Conservation (phyloP, 2,888 invertebrate genomes). For the Patella caerulea region DNA sequence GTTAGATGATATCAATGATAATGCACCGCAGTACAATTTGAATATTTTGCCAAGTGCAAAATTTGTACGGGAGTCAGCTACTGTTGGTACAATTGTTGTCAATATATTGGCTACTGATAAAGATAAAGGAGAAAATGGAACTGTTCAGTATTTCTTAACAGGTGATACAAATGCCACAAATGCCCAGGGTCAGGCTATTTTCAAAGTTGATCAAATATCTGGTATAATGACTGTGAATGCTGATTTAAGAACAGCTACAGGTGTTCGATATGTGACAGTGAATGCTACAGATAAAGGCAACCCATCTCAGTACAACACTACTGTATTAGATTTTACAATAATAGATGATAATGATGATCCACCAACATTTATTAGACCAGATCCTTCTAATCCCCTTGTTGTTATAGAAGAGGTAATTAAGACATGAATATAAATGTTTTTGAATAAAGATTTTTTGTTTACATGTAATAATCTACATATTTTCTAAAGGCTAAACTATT, state of each 20-base stretch:
- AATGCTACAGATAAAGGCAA: conserved; percentile 50
- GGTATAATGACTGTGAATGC: conserved; percentile 83
- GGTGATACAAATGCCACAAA: conserved; percentile 42
- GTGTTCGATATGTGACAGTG: conserved; percentile 50
- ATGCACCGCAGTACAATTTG: conserved; percentile 83
- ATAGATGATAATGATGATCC: conserved; percentile 93
- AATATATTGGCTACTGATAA: conserved; percentile 52
- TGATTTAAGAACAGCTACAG: conserved; percentile 85
- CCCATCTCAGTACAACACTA: conserved; percentile 32
- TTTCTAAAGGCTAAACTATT: not conserved
- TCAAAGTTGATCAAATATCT: conserved; percentile 86
- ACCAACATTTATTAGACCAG: conserved; percentile 73
- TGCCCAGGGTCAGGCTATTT: conserved; percentile 84
- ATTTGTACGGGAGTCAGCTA: conserved; percentile 48
- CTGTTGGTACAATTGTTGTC: conserved; percentile 42
- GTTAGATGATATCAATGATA: conserved; percentile 90
- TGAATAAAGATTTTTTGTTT: not conserved
- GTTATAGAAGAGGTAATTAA: conserved; percentile 33
- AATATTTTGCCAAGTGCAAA: conserved; percentile 37
- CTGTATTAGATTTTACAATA: conserved; percentile 77
- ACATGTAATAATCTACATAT: not conserved
- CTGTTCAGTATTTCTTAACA: conserved; percentile 46
- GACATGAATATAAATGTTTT: not conserved
- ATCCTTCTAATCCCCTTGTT: conserved; percentile 30
- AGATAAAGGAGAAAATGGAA: conserved; percentile 54